A percentile compares a stretch with the other conserved stretches of the same genome.
These are phyloP conservation scores for Limenitis camilla DNA, from an alignment of 2,888 invertebrate genomes.

Conservation along the genomic window DNA sequence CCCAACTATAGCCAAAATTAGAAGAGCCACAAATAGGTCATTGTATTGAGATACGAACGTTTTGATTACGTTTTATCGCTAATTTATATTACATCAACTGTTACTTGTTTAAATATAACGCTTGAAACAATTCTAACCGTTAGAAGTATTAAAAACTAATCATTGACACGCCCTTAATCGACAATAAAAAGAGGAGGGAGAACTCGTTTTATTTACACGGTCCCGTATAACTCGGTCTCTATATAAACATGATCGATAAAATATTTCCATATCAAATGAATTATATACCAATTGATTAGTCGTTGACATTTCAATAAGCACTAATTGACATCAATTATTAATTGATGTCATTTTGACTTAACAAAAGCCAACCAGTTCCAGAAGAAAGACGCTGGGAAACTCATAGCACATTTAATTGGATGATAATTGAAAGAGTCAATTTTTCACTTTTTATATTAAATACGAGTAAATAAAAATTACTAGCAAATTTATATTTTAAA, in stretches of 20 bases:
- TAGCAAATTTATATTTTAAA: too few species aligned
- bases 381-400: not conserved
- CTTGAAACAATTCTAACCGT: too few species aligned
- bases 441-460: too few species aligned
- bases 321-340: constrained; percentile 5
- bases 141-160: not conserved
- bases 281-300: not conserved
- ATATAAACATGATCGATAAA: constrained; percentile 2
- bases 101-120: too few species aligned
- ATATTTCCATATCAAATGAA: not conserved
- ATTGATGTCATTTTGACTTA: not conserved
- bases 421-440: too few species aligned
- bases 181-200: not conserved
- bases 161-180: not conserved
- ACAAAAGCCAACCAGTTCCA: not conserved
- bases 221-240: not conserved
- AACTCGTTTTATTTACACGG: not conserved
- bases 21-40: constrained; percentile 7
- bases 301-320: constrained; percentile 1
- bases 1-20: constrained; percentile 10
- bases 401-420: too few species aligned
- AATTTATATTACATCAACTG: not conserved
- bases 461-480: too few species aligned
- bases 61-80: not conserved
- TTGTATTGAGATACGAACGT: not conserved